Base-by-base conservation (phyloP, 2,797 vertebrate species). In the Clarias fuscus region DNA sequence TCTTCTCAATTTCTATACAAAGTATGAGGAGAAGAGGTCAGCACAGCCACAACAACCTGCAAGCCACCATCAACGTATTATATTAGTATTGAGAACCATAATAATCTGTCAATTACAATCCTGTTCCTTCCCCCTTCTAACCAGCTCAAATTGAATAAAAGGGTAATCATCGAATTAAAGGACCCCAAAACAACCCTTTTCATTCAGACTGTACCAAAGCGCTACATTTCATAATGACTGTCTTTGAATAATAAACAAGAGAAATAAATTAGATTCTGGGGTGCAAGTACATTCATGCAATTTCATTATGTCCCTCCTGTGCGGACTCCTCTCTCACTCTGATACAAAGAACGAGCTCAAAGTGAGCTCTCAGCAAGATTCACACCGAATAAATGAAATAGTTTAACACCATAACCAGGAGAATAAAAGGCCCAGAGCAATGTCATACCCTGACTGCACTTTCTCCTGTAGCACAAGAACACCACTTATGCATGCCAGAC, bases 211-310 rank as follows among this genome's bases (percentile, higher is more conserved):
- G 92, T 89, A 87, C 85, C 89, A 93, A 93, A 94, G 92, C 95
- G 94, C 91, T 93, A 94, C 93, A 93, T 95, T 94, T 95, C 94
- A 94, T 95, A 95, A 95, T 93, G 93, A 95, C 93, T 94, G 96
- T 94, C 95, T 94, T 93, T 93, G 94, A 93, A 89, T 95, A 96
- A 96, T 95, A 95, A 96, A 96, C 96, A 96, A 94, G 94, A 93
- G 94, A 95, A 96, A 95, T 95, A 94, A 95, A 96, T 96, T 96
- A 95, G 95, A 96, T 96, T 96, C 94, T 93, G 89, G 92, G 94
- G 95, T 94, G 94, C 94, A 94, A 95, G 94, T 94, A 92, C 94
- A 95, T 96, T 96, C 95, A 95, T 94, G 93, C 95, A 94, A 96
- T 96, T 96, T 96, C 95, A 96, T 96, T 96, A 96, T 92, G 93